A percentile compares a stretch with the other conserved stretches of the same genome.
Conservation (phyloP, 2,113 vertebrate genomes). For the Antechinus flavipes region DNA sequence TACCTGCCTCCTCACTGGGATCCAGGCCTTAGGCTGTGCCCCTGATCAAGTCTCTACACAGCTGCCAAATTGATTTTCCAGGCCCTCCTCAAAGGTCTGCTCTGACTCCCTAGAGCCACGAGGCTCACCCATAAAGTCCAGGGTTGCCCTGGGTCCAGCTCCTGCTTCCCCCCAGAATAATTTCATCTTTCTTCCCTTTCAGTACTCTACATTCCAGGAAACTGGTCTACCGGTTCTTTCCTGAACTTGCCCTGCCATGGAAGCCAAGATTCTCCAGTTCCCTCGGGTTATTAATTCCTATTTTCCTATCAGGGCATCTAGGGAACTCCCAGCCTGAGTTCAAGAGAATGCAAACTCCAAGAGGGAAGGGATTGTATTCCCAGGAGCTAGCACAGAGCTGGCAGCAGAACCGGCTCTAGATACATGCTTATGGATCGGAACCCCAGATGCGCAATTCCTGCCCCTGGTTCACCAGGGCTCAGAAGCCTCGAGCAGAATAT, state of each 20-base stretch:
- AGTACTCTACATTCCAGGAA: neutral
- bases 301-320: neutral
- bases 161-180: neutral
- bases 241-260: neutral
- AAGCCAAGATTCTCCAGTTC: neutral
- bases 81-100: neutral
- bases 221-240: neutral
- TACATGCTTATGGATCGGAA: neutral
- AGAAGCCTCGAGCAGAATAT: neutral
- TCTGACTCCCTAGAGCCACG: neutral
- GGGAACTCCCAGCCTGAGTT: neutral
- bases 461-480: neutral
- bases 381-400: neutral
- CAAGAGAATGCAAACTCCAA: too few species aligned
- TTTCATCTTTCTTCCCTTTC: neutral
- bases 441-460: neutral
- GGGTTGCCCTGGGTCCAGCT: neutral
- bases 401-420: neutral
- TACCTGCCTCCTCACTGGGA: neutral
- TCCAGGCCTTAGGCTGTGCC: neutral
- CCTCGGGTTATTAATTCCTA: neutral
- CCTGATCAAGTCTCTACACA: neutral
- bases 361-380: neutral
- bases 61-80: neutral
- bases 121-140: neutral